Conservation (phyloP, 2,797 vertebrate species). For the Periophthalmus magnuspinnatus region DNA sequence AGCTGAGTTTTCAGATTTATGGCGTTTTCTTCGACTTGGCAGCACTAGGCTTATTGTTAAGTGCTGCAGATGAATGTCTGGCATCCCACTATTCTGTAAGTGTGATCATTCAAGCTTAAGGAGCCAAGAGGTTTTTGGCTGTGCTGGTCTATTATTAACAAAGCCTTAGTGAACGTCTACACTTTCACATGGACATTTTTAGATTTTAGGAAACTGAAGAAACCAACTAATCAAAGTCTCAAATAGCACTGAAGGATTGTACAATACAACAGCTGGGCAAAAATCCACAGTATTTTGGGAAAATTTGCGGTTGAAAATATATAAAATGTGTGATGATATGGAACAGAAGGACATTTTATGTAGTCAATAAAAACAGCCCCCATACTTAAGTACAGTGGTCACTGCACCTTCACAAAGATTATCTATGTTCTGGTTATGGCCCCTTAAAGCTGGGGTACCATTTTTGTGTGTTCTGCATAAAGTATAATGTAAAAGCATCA, state of each 20-base stretch:
- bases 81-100: conserved; percentile 9
- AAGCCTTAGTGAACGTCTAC: background rate
- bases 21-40: background rate
- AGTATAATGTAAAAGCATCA: too few species aligned
- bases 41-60: background rate
- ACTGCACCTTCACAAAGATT: too few species aligned
- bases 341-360: too few species aligned
- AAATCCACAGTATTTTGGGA: too few species aligned
- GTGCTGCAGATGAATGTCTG: conserved; percentile 5
- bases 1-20: conserved; percentile 1
- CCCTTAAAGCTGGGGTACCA: too few species aligned
- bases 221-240: background rate
- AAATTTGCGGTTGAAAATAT: too few species aligned
- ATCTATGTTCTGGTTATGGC: too few species aligned
- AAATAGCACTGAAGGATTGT: background rate
- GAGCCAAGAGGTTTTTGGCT: conserved; percentile 11
- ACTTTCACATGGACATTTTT: background rate
- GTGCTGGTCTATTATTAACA: conserved; percentile 1
- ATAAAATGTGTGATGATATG: too few species aligned
- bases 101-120: conserved; percentile 2
- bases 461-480: too few species aligned
- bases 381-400: too few species aligned
- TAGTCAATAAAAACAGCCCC: too few species aligned
- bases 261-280: background rate
- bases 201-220: background rate